A percentile compares a stretch with the other conserved stretches of the same genome.
These are phyloP conservation scores for Napeogenes sylphis DNA, from an alignment of 2,888 invertebrate genomes.

Conservation along the genomic window DNA sequence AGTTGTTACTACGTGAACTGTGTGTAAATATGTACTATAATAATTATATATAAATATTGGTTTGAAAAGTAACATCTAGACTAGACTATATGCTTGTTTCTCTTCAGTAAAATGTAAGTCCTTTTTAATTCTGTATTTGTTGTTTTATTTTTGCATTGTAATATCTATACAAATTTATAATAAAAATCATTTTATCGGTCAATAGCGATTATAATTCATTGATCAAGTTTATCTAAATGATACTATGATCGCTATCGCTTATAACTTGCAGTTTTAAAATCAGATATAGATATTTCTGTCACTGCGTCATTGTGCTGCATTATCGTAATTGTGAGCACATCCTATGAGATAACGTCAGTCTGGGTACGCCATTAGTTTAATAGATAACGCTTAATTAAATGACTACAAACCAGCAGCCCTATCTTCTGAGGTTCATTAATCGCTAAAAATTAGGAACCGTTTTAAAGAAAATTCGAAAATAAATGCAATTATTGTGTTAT, in stretches of 20 bases:
- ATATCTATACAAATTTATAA: too few species aligned
- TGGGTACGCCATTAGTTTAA: slow-evolving; percentile 39
- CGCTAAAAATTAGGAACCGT: neutral
- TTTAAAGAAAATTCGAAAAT: slow-evolving; percentile 16
- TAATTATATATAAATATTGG: too few species aligned
- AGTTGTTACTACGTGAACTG: too few species aligned
- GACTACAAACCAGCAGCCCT: slow-evolving; percentile 19
- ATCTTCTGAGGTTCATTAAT: slow-evolving; percentile 20
- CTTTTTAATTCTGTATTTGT: too few species aligned
- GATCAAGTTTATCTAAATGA: too few species aligned
- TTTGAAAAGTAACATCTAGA: too few species aligned
- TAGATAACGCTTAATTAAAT: slow-evolving; percentile 38
- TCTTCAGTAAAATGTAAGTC: too few species aligned
- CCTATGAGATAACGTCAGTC: slow-evolving; percentile 43
- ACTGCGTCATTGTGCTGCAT: slow-evolving; percentile 42
- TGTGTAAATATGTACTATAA: too few species aligned
- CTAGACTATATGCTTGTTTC: too few species aligned
- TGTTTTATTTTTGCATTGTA: too few species aligned
- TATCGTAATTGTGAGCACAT: slow-evolving; percentile 49
- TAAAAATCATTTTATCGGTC: too few species aligned
- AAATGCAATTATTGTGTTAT: slow-evolving; percentile 2
- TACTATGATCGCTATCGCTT: slow-evolving; percentile 12
- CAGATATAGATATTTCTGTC: slow-evolving; percentile 20
- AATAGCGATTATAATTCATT: too few species aligned
- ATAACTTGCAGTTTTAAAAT: slow-evolving; percentile 19